Conservation (phyloP, 35 echinoderm and acorn worm species). For the Lytechinus pictus region DNA sequence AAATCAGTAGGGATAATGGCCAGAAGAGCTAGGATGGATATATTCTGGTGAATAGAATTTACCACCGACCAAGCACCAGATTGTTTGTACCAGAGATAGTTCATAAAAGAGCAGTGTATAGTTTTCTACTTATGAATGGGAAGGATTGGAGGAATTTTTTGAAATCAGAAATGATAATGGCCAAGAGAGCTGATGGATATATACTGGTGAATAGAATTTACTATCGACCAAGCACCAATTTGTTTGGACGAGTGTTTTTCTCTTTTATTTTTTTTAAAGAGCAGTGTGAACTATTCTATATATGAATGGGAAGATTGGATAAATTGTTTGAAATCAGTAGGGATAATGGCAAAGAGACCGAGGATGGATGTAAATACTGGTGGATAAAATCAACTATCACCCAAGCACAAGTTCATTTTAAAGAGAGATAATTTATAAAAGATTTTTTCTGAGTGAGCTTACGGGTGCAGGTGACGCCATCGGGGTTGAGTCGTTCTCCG, state of each 20-base stretch:
- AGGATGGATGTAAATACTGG: not conserved
- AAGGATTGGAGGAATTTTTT: too few species aligned
- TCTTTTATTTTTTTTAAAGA: too few species aligned
- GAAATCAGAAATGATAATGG: too few species aligned
- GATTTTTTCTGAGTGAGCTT: slow-evolving; percentile 46
- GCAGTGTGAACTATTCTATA: too few species aligned
- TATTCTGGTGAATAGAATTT: not conserved
- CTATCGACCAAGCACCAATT: not conserved
- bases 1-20: not conserved
- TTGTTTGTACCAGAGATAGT: not conserved
- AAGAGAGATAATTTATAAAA: too few species aligned
- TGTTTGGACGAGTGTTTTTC: not conserved
- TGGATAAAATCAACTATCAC: not conserved
- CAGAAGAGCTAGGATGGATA: not conserved
- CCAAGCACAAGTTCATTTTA: not conserved
- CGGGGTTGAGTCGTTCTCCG: slow-evolving; percentile 74
- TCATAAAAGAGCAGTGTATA: too few species aligned
- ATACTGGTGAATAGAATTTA: not conserved
- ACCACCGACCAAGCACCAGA: not conserved
- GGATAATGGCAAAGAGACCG: too few species aligned
- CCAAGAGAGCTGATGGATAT: too few species aligned
- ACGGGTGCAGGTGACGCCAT: slow-evolving; percentile 85
- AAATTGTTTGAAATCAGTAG: too few species aligned
- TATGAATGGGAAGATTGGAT: too few species aligned
- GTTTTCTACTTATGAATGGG: too few species aligned